A percentile compares a stretch with the other conserved stretches of the same genome.
These are phyloP conservation scores for Polypedilum vanderplanki DNA, from an alignment of 1,140 invertebrate species.

Conservation along the genomic window DNA sequence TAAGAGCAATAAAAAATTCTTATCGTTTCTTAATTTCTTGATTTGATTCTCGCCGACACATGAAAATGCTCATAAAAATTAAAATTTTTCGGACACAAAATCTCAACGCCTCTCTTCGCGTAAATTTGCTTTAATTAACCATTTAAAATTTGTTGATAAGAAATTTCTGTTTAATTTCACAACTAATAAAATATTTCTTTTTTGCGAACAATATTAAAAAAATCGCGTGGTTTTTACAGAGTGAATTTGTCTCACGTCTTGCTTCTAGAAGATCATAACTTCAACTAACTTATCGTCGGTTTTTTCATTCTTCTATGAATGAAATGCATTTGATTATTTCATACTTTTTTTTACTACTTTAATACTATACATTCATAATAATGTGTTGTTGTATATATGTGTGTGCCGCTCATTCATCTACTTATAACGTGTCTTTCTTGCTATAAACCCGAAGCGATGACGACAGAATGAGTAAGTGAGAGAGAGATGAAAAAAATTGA, in stretches of 20 bases:
- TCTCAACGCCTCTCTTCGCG: not conserved
- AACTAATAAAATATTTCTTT: constrained; percentile 3
- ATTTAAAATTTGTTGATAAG: not conserved
- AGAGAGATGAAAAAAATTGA: not conserved
- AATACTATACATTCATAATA: not conserved
- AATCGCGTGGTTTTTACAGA: constrained; percentile 2
- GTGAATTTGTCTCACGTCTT: not conserved
- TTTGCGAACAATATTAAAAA: not conserved
- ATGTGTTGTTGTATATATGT: not conserved
- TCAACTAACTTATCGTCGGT: constrained; percentile 8
- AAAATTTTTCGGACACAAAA: not conserved
- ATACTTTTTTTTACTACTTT: constrained; percentile 20
- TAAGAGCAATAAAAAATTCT: too few relatives aligned
- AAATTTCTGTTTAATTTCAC: not conserved
- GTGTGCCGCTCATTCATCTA: not conserved
- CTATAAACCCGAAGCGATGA: not conserved
- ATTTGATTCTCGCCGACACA: too few relatives aligned
- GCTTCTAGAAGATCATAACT: not conserved
- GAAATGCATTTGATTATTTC: constrained; percentile 28
- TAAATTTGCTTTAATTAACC: constrained; percentile 14
- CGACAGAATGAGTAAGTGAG: not conserved
- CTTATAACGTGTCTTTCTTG: constrained; percentile 3
- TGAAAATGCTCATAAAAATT: too few relatives aligned
- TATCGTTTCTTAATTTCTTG: too few relatives aligned
- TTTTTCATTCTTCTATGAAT: constrained; percentile 23